Conservation (phyloP, 2,797 vertebrate species). For the Myioborus miniatus region DNA sequence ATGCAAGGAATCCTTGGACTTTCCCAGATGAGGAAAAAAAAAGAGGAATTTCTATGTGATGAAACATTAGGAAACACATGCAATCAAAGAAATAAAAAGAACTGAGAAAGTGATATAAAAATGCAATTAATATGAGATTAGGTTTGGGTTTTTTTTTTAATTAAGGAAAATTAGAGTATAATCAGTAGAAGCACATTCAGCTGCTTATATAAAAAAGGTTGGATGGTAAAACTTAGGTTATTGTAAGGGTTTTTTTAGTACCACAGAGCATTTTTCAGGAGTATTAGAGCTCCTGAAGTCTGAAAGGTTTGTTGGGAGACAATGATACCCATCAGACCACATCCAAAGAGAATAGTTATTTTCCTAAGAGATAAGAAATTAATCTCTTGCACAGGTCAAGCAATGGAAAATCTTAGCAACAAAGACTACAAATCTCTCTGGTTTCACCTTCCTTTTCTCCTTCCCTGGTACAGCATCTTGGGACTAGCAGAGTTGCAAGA, state of each 20-base stretch:
- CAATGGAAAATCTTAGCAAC: neutral
- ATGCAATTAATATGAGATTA: neutral
- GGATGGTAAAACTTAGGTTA: neutral
- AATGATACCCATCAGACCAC: neutral
- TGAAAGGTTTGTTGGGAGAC: neutral
- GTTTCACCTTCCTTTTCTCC: neutral
- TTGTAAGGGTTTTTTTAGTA: neutral
- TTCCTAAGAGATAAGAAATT: neutral
- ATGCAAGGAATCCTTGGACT: rapidly evolving
- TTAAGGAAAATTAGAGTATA: neutral
- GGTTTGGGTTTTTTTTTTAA: neutral
- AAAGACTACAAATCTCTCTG: neutral
- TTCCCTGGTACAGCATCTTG: neutral
- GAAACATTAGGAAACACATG: neutral
- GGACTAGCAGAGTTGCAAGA: neutral
- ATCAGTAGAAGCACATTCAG: neutral
- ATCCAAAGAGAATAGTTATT: neutral
- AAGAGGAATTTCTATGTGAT: neutral
- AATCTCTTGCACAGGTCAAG: neutral
- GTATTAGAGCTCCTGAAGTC: neutral
- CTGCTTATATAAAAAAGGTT: neutral
- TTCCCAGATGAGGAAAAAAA: neutral
- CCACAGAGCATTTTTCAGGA: neutral
- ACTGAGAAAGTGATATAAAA: neutral
- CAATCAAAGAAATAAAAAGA: neutral